Base-by-base conservation (phyloP, 2,888 invertebrate genomes). In the Pinctada fucata region DNA sequence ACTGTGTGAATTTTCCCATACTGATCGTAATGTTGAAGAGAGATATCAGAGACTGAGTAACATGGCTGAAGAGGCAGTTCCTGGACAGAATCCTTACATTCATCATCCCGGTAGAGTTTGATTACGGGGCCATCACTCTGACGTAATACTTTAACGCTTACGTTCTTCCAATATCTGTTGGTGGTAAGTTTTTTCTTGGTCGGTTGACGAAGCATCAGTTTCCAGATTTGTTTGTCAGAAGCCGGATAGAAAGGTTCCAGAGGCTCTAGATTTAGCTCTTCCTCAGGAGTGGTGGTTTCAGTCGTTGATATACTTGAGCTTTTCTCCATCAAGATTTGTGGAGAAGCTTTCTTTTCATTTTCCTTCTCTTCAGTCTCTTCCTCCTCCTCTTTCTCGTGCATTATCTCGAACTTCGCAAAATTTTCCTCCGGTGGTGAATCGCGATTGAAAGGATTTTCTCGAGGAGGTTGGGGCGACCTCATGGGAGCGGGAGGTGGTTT, bases 1-100 rank as follows among this genome's bases (percentile, higher is more conserved):
- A 99, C 95, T 0, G 99, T 99, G 94, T 99, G 99, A 88, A 99
- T 99, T 94, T 99, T 99, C 51, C 99, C 99, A 92, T 96, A 99
- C 93, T 98, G 97, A 93, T 99, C 99, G 92, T 97, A 99, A 92
- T 99, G 99, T 93, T 99, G 99, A 63, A 94, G 88, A 3, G 91
- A 90, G 10, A 92, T 86, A 80, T 93, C 98, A 3, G 98, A 98
- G 69, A 98, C 96, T 2, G 97, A 97, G 93, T 99, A 99, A 92
- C 97, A 98, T 1, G 98, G 96, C 92, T 98, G 97, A 84, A 98
- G 93, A 0, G 97, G 97, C 85, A 99, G 94, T 93, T 99, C 99
- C 93, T 99, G 98, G 93, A 98, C 97, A 0, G 98, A 96, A 92
- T 97, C 97, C 92, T 96, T 96, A 91, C 97, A 97, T 1, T 95